Base-by-base conservation (phyloP, 2,888 invertebrate genomes). In the Eupelmus urozonus region DNA sequence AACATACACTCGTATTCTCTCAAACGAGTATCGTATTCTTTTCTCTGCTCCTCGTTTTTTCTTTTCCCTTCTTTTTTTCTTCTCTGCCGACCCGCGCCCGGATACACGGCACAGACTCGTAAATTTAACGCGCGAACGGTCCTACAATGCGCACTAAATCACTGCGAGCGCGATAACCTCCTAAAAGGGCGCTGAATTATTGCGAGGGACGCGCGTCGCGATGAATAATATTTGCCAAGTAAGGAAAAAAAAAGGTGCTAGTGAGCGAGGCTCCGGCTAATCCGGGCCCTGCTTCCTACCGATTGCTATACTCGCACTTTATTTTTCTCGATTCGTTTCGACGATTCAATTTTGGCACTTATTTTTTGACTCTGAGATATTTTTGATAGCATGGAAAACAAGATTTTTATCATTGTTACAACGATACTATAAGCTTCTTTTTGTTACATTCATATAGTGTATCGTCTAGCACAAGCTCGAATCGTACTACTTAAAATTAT, bases 141-240 rank as follows among this genome's bases (percentile, higher is more conserved):
- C 49, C 65, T 59, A 80, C 77, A 78, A 78, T 78, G 78, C 59
- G 65, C 78, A 11, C 23, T 78, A 75, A 78, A 78, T 72, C 75
- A 78, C 67, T 51, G 20, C n/a, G n/a, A 29, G 11, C 20, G 70
- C 27, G 72, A 76, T 78, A 78, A 71, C 55, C 70, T 76, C 65
- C 59, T 78, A 78, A 78, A 79, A 76, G 78, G 78, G 65, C 69
- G 20, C 69, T 76, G 76, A 78, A 72, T 80, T 78, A 80, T 81
- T 72, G 65, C 59, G 11, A 57, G 70, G 65, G 49, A 65, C 65
- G 13, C n/a, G n/a, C n/a, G n/a, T n/a, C n/a, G n/a, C 11, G 76
- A 63, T 34, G 69, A 55, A 29, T 70, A 63, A 76, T 76, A 71
- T 45, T 57, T 29, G 20, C n/a, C 20, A 34, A 49, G n/a, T 49